Evolutionary conservation across 64 coral and sea anemone genomes (phyloP).

Genomic region (Exaiptasia diaphana): DNA sequence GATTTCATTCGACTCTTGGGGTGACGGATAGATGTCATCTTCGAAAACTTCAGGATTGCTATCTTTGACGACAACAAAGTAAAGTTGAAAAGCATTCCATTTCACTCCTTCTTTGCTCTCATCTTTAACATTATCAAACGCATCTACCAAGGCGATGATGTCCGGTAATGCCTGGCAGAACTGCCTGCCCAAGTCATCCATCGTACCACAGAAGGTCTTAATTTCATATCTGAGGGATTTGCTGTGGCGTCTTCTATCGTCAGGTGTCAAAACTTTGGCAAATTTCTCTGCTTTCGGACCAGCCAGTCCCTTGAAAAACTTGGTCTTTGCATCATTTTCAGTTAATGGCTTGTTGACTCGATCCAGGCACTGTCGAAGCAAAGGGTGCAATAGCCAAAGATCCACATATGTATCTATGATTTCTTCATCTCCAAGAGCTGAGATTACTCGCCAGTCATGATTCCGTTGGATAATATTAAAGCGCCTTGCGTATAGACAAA

Average conservation of each 20-base stretch:
- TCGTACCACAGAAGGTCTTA: neutral
- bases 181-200: neutral
- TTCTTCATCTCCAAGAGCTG: neutral
- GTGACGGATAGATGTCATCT: neutral
- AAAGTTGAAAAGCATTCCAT: conserved; percentile 15
- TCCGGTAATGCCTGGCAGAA: conserved; percentile 10
- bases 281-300: neutral
- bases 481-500: neutral
- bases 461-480: neutral
- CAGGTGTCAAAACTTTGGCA: neutral
- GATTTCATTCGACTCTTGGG: neutral
- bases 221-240: neutral
- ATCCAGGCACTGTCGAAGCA: neutral
- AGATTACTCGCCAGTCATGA: neutral
- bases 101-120: neutral
- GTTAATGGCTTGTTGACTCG: neutral
- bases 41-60: neutral
- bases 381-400: conserved; percentile 6
- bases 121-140: neutral
- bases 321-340: conserved; percentile 1
- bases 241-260: neutral
- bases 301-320: neutral
- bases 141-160: neutral
- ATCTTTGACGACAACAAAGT: conserved; percentile 10
- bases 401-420: neutral